These are phyloP conservation scores for Dexiosoma caninum DNA, from an alignment of 2,888 invertebrate species.

Conservation along the genomic window DNA sequence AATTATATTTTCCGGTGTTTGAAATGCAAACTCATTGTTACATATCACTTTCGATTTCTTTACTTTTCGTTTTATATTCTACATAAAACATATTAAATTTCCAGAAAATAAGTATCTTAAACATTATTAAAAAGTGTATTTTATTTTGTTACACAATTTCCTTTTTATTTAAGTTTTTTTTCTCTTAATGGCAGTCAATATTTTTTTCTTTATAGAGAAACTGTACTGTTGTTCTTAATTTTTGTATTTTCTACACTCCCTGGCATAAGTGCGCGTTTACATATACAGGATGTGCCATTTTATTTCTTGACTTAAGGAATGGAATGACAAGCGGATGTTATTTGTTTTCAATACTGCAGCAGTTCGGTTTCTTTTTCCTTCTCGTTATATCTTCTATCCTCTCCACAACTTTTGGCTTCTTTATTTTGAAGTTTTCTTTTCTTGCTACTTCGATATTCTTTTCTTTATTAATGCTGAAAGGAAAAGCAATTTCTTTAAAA, in stretches of 20 bases:
- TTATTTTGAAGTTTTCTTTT: neutral
- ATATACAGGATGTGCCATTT: conserved; percentile 45
- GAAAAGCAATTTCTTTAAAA: conserved; percentile 13
- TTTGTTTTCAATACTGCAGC: conserved; percentile 34
- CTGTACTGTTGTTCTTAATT: conserved; percentile 12
- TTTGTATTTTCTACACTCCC: conserved; percentile 2
- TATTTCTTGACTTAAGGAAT: conserved; percentile 23
- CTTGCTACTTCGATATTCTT: neutral
- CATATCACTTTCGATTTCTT: neutral
- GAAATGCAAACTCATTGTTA: neutral
- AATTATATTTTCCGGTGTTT: neutral
- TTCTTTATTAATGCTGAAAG: conserved; percentile 11
- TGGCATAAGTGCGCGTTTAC: conserved; percentile 13
- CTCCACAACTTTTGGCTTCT: neutral
- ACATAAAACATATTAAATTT: conserved; percentile 39
- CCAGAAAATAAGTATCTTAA: conserved; percentile 20
- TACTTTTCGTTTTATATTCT: neutral
- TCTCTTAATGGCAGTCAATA: neutral
- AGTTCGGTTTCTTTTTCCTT: neutral
- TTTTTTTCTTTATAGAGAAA: neutral
- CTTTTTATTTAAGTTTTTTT: neutral
- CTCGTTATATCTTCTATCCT: neutral
- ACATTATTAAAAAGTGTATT: neutral
- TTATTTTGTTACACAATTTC: conserved; percentile 19
- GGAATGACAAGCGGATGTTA: conserved; percentile 47